Base-by-base conservation (phyloP, 2,797 vertebrate genomes). In the Gymnocypris eckloni region DNA sequence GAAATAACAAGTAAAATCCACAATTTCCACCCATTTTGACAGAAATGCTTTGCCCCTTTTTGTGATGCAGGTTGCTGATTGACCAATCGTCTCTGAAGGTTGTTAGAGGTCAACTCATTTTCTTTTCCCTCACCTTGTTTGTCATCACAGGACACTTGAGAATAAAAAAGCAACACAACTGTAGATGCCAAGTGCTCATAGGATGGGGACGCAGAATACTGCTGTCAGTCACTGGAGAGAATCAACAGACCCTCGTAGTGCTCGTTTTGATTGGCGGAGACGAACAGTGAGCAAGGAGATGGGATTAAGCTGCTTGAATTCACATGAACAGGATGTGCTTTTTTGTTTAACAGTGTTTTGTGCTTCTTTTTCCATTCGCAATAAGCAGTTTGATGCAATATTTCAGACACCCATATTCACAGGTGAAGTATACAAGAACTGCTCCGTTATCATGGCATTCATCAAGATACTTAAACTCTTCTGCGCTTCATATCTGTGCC, bases 1-100 rank as follows among this genome's bases (percentile, higher is more conserved):
- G 87, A 90, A 88, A 87, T 84, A 82, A 89, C 90, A 91, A 83
- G 79, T 86, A 88, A 89, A 91, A 87, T 83, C 67, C 86, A 89
- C 86, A 88, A 78, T 85, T 59, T 88, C 64, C 77, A 81, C 73
- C 80, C 33, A 48, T 56, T 39, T 87, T 82, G 39, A 67, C 78
- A 79, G 48, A 59, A 69, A 76, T 25, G 18, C 33, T 71, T 48
- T 50, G 28, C 28, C 82, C 70, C 20, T 28, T 80, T 85, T 88
- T 83, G 20, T 86, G 56, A 71, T 59, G 56, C 16, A 33, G 77
- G 66, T 88, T 56, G 54, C 54, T 39, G 69, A 82, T 78, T 87
- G 81, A 67, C 82, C 56, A 79, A 79, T 48, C 77, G 78, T 86
- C 82, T 85, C 69, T 87, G 20, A 52, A 41, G 83, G 79, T 39